phyloP scores from a whole-genome alignment of 1,140 invertebrate genomes.

The Pteromalus puparum region DNA sequence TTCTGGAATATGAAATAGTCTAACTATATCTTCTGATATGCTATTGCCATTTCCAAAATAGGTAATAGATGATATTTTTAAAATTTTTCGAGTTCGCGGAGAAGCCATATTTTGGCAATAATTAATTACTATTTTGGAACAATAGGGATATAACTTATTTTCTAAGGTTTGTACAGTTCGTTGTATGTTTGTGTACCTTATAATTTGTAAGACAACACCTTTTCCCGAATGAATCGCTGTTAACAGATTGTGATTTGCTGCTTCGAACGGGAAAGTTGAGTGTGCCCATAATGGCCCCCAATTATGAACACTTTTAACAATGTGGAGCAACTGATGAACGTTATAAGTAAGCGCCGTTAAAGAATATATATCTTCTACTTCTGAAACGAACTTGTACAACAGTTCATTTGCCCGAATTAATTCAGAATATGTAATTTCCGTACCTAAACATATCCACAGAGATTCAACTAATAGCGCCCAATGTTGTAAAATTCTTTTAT shows the following conservation, averaged over 20 bases:
- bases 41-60: too few species aligned
- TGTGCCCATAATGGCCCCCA: constrained; percentile 28
- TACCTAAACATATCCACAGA: neutral
- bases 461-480: neutral
- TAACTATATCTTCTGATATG: too few species aligned
- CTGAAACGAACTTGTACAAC: constrained; percentile 6
- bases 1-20: too few species aligned
- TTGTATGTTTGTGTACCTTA: neutral
- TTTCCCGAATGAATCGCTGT: neutral
- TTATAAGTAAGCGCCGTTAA: constrained; percentile 23
- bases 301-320: neutral
- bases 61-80: too few species aligned
- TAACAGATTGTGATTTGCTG: constrained; percentile 11
- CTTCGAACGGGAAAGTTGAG: constrained; percentile 6
- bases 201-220: constrained; percentile 5
- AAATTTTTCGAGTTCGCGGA: too few species aligned
- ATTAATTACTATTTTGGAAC: too few species aligned
- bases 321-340: constrained; percentile 24
- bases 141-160: neutral
- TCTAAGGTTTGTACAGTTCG: neutral
- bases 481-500: neutral
- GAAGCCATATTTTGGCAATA: too few species aligned
- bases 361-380: neutral
- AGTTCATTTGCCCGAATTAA: neutral
- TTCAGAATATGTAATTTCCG: neutral